Percentiles rank a stretch among this genome's conserved stretches.
phyloP scores from a whole-genome alignment of 2,888 invertebrate species.

The Himalopsyche anomala region DNA sequence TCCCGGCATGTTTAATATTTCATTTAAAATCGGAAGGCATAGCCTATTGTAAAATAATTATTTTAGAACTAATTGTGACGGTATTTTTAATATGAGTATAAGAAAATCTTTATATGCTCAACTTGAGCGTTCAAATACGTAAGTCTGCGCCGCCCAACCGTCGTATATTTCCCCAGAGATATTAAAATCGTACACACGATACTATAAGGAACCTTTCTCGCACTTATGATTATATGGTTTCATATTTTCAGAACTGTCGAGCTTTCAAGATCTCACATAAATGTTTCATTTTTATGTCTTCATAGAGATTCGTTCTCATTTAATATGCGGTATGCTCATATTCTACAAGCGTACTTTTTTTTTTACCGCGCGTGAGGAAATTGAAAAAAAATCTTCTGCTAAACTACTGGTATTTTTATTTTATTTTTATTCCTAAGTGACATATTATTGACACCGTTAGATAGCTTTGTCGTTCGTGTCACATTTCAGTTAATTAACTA shows the following conservation, averaged over 20 bases:
- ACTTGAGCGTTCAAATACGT: conserved; percentile 7
- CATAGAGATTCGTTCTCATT: conserved; percentile 34
- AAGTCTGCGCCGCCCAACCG: conserved; percentile 14
- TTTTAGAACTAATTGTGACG: no score
- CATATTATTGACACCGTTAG: no score
- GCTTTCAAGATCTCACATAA: conserved; percentile 3
- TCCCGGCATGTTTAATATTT: no score
- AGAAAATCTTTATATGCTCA: conserved; percentile 2
- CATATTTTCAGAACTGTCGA: conserved; percentile 24
- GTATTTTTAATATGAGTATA: background rate
- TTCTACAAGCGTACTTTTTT: no score
- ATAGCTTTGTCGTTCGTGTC: no score
- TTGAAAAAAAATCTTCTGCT: no score
- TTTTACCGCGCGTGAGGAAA: no score
- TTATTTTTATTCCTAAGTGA: no score
- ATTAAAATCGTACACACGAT: conserved; percentile 61
- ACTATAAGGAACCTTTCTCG: conserved; percentile 52
- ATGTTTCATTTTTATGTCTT: conserved; percentile 29
- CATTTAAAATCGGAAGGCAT: no score
- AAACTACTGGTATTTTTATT: no score
- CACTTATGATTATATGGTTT: conserved; percentile 33
- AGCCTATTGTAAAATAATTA: no score
- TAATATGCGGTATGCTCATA: background rate
- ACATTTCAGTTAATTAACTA: no score
- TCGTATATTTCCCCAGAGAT: conserved; percentile 61